Evolutionary conservation across 2,113 vertebrate genomes (phyloP).

Genomic region (Ahaetulla prasina): DNA sequence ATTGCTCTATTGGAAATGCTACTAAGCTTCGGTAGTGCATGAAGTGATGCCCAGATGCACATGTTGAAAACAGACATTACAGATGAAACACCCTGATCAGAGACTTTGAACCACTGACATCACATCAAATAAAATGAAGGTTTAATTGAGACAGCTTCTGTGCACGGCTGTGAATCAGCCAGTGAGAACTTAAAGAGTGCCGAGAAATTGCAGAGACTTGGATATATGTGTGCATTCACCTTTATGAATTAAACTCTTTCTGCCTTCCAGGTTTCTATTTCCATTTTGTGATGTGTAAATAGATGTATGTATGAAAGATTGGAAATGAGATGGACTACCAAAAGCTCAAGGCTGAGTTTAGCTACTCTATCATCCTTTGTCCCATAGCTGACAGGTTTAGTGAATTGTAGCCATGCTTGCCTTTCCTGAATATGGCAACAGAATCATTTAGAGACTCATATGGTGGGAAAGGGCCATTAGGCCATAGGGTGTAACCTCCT

Average conservation of each 20-base stretch:
- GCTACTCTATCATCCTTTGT: neutral
- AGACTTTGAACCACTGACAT: neutral
- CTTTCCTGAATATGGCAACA: neutral
- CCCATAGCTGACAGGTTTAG: neutral
- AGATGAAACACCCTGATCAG: neutral
- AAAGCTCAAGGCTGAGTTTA: neutral
- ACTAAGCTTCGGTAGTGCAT: neutral
- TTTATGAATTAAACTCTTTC: neutral
- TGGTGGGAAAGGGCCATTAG: neutral
- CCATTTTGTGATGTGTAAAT: neutral
- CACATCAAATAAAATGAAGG: neutral
- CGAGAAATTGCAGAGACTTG: neutral
- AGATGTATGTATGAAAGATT: neutral
- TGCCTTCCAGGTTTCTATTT: neutral
- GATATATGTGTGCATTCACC: neutral
- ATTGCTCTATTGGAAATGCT: slow-evolving; percentile 18
- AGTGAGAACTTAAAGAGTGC: neutral
- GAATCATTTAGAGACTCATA: neutral
- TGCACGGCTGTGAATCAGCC: neutral
- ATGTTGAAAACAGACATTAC: neutral
- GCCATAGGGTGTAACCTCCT: neutral
- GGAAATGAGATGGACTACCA: neutral
- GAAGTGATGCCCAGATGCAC: neutral
- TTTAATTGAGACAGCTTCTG: neutral
- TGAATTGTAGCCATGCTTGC: neutral